Conservation (phyloP, 2,888 invertebrate species). For the Morpho achilles region DNA sequence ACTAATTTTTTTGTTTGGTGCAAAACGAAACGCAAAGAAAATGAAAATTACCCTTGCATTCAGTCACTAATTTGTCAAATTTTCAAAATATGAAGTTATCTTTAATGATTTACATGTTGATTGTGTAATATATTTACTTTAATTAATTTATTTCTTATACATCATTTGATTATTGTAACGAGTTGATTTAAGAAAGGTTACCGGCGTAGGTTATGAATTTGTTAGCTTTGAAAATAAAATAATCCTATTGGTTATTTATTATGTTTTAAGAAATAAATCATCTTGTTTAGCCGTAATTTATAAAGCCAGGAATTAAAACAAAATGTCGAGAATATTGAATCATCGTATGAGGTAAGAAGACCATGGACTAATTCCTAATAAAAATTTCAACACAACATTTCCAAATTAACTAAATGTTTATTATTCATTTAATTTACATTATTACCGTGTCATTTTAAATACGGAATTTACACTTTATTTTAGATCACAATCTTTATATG, state of each 20-base stretch:
- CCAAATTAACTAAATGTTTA: no score
- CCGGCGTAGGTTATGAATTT: constrained; percentile 71
- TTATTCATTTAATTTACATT: no score
- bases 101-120: constrained; percentile 65
- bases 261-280: constrained; percentile 38
- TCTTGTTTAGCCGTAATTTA: constrained; percentile 33
- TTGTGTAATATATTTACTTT: constrained; percentile 55
- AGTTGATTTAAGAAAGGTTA: constrained; percentile 40
- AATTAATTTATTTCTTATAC: constrained; percentile 38
- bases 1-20: constrained; percentile 1
- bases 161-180: constrained; percentile 34
- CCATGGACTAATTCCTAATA: background rate
- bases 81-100: constrained; percentile 65
- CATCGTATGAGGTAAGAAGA: constrained; percentile 60
- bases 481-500: no score
- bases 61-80: constrained; percentile 51
- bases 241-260: constrained; percentile 43
- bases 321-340: constrained; percentile 71
- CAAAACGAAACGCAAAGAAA: constrained; percentile 32
- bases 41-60: constrained; percentile 45
- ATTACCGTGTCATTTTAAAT: no score
- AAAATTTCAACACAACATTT: no score
- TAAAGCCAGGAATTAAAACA: constrained; percentile 42
- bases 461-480: no score
- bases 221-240: constrained; percentile 36